Conservation (phyloP, 2,797 vertebrate genomes). For the Channallabes apus region DNA sequence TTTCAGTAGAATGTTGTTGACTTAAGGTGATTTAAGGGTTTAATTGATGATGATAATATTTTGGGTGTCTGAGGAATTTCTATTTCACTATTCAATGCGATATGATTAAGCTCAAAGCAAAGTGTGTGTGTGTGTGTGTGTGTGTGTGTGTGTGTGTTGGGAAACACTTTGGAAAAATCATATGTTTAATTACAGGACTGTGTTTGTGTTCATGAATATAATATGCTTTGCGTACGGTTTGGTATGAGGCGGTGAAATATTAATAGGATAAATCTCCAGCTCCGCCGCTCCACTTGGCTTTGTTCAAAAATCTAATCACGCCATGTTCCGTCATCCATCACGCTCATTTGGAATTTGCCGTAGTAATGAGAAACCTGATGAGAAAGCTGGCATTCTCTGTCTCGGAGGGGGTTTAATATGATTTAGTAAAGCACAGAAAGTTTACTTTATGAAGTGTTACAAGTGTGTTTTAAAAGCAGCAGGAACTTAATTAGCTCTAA, state of each 20-base stretch:
- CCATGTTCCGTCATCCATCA: conserved; percentile 50
- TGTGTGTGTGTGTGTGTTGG: conserved; percentile 12
- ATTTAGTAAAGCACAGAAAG: conserved; percentile 41
- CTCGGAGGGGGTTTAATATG: conserved; percentile 36
- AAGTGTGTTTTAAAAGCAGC: conserved; percentile 10
- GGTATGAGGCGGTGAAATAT: conserved; percentile 42
- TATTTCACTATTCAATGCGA: neutral
- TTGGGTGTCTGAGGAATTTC: neutral
- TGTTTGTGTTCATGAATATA: conserved; percentile 37
- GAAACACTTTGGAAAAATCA: conserved; percentile 5
- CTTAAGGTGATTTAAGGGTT: neutral
- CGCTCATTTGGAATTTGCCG: conserved; percentile 32
- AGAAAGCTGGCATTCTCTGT: conserved; percentile 12
- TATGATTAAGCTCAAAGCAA: neutral
- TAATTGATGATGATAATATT: conserved; percentile 1
- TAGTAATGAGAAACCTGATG: conserved; percentile 40
- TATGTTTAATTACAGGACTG: conserved; percentile 15
- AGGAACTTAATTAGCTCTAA: neutral
- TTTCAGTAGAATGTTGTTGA: neutral
- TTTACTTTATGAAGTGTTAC: conserved; percentile 33
- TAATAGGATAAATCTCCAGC: conserved; percentile 47
- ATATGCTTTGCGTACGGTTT: conserved; percentile 29
- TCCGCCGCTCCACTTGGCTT: conserved; percentile 35
- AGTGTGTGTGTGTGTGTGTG: conserved; percentile 1
- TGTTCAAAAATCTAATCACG: conserved; percentile 47